Evolutionary conservation across 2,797 vertebrate genomes (phyloP).

Genomic region (Hydrolagus colliei): DNA sequence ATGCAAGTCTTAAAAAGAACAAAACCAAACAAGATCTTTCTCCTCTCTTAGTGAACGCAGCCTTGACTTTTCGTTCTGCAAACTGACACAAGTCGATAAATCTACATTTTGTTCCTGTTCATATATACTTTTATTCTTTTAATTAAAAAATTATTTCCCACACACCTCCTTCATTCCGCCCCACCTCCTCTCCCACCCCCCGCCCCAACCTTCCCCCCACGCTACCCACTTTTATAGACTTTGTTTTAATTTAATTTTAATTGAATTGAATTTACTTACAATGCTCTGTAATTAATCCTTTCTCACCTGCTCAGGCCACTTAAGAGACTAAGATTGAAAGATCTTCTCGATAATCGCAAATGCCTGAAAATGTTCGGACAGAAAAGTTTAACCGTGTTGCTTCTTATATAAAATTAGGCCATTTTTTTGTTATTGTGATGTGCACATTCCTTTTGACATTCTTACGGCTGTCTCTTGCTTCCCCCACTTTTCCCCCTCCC

Average conservation of each 20-base stretch:
- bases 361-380: slow-evolving; percentile 18
- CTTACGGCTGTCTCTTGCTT: neutral
- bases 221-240: no score
- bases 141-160: slow-evolving; percentile 64
- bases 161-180: slow-evolving; percentile 46
- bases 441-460: slow-evolving; percentile 25
- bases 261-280: neutral
- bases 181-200: no score
- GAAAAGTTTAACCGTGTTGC: slow-evolving; percentile 20
- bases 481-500: no score
- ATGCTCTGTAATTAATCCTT: slow-evolving; percentile 10
- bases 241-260: no score
- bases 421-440: slow-evolving; percentile 18
- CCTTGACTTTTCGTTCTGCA: slow-evolving; percentile 57
- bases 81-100: slow-evolving; percentile 76
- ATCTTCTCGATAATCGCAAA: slow-evolving; percentile 22
- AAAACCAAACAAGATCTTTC: slow-evolving; percentile 60
- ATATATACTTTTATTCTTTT: slow-evolving; percentile 51
- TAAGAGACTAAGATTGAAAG: neutral
- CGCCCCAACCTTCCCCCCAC: no score
- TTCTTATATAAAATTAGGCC: slow-evolving; percentile 23
- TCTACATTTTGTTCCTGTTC: slow-evolving; percentile 65
- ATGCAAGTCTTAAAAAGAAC: slow-evolving; percentile 76
- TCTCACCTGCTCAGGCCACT: slow-evolving; percentile 11
- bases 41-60: slow-evolving; percentile 51